Evolutionary conservation across 2,113 vertebrate genomes (phyloP).

Genomic region (Psittacus erithacus): DNA sequence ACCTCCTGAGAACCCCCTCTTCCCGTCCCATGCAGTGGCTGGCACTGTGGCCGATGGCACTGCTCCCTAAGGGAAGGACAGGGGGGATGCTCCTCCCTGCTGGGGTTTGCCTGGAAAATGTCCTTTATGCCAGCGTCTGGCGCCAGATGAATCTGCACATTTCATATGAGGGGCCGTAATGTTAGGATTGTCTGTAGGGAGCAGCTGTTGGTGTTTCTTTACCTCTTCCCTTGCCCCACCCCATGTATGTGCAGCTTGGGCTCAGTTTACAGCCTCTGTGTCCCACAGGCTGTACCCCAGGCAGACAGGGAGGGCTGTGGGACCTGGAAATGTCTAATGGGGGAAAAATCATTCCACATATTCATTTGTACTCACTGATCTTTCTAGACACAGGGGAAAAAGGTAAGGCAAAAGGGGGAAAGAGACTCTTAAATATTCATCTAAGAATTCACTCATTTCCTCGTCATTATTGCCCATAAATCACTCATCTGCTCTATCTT

Average conservation of each 20-base stretch:
- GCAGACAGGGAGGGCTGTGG: neutral
- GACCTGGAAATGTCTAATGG: neutral
- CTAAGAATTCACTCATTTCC: neutral
- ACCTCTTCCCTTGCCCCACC: neutral
- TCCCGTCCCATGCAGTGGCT: neutral
- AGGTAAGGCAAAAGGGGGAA: neutral
- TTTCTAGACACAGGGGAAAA: neutral
- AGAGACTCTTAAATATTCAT: neutral
- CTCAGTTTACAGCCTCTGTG: neutral
- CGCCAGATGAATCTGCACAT: constrained; percentile 25
- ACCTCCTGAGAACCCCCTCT: neutral
- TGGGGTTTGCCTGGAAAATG: neutral
- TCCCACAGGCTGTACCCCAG: rapidly evolving
- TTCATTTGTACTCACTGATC: neutral
- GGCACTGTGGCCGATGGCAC: rapidly evolving
- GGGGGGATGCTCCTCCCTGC: neutral
- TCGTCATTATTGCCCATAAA: neutral
- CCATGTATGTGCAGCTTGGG: rapidly evolving
- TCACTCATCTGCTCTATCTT: neutral
- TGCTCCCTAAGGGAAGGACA: neutral
- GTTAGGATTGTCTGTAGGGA: neutral
- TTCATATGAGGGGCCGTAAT: neutral
- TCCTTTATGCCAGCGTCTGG: neutral
- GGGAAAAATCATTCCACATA: neutral
- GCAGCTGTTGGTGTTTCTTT: neutral